Evolutionary conservation across 2,888 invertebrate species (phyloP).

Genomic region (Panzeria rudis): DNA sequence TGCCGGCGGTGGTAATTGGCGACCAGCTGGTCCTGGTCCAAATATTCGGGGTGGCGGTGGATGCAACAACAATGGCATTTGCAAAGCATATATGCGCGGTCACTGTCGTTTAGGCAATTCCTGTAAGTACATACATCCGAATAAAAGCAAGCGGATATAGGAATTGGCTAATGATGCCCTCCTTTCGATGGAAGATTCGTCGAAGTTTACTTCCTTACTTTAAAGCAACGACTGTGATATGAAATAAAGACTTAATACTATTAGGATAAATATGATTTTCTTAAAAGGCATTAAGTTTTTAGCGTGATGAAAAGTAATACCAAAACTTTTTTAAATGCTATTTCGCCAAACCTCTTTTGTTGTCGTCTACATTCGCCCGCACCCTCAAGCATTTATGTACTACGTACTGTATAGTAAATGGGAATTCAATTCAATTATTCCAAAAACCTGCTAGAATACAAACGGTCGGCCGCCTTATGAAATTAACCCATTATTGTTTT

Average conservation of each 20-base stretch:
- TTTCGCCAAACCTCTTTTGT: conserved; percentile 21
- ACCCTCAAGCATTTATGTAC: conserved; percentile 8
- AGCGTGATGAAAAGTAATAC: conserved; percentile 53
- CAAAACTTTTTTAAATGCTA: conserved; percentile 61
- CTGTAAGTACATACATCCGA: conserved; percentile 92
- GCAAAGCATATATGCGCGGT: conserved; percentile 92
- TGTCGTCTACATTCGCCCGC: background rate
- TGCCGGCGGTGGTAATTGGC: conserved; percentile 84
- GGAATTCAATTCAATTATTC: background rate
- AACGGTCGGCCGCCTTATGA: conserved; percentile 38
- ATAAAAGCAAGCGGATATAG: conserved; percentile 80
- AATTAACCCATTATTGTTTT: background rate
- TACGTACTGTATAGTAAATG: background rate
- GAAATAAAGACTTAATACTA: conserved; percentile 61
- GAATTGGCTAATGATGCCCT: conserved; percentile 78
- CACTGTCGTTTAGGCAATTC: conserved; percentile 92
- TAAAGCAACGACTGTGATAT: conserved; percentile 74
- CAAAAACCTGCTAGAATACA: conserved; percentile 10
- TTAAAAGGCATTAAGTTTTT: conserved; percentile 50
- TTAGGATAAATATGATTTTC: conserved; percentile 42
- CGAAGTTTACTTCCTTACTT: conserved; percentile 74
- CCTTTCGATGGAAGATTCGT: conserved; percentile 76
- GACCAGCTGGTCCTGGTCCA: conserved; percentile 84
- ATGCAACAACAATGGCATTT: conserved; percentile 84
- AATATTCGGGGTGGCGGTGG: conserved; percentile 81